Percentiles rank a stretch among this genome's conserved stretches.
phyloP scores from a whole-genome alignment of 2,888 invertebrate species.

The Idaea biselata region DNA sequence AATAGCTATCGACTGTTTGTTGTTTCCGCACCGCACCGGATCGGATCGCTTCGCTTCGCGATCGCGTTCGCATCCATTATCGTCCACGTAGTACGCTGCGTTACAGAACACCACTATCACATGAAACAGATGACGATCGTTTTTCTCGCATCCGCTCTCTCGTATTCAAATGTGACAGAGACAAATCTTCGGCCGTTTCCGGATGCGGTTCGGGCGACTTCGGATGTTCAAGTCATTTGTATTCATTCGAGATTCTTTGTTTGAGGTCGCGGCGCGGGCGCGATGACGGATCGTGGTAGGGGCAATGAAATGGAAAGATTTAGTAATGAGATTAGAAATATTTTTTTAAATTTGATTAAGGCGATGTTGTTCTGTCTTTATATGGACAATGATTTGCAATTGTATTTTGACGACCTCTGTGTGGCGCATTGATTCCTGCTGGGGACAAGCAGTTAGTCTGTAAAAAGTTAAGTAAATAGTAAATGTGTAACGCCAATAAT shows the following conservation, averaged over 20 bases:
- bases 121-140: constrained; percentile 71
- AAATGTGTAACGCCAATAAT: too few species aligned
- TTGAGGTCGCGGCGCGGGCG: constrained; percentile 52
- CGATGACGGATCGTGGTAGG: constrained; percentile 50
- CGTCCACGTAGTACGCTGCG: too few species aligned
- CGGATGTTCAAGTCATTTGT: constrained; percentile 75
- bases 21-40: too few species aligned
- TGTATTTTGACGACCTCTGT: too few species aligned
- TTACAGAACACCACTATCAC: neutral
- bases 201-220: constrained; percentile 57
- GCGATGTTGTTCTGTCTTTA: neutral
- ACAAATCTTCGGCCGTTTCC: constrained; percentile 75
- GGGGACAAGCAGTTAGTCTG: too few species aligned
- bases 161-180: constrained; percentile 78
- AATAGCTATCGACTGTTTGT: too few species aligned
- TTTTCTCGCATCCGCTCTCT: constrained; percentile 69
- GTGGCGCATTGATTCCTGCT: too few species aligned
- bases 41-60: too few species aligned
- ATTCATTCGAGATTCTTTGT: constrained; percentile 69
- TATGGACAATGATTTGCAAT: too few species aligned
- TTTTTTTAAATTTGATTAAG: constrained; percentile 17
- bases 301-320: constrained; percentile 49
- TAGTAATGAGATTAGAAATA: constrained; percentile 10
- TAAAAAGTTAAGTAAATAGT: too few species aligned
- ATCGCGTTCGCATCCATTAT: too few species aligned